Evolutionary conservation across 2,797 vertebrate species (phyloP).

Genomic region (Rhinichthys osculus): DNA sequence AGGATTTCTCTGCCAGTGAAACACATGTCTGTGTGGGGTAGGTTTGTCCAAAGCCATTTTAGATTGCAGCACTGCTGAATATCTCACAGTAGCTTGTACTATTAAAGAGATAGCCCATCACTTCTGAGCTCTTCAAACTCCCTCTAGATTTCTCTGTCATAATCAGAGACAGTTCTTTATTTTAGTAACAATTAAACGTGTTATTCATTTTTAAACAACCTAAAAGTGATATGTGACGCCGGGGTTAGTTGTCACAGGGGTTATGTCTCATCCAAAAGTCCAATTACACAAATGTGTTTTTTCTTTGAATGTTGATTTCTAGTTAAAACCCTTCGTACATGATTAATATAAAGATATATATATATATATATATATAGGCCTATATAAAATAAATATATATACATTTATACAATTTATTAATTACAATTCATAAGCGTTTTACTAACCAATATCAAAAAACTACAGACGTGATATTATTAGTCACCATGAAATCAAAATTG

Average conservation of each 20-base stretch:
- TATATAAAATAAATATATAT: too few species aligned
- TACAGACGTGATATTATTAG: neutral
- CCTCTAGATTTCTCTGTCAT: neutral
- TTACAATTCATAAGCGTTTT: neutral
- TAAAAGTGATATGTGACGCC: neutral
- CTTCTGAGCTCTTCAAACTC: constrained; percentile 39
- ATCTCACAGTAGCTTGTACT: constrained; percentile 20
- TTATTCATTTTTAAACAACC: neutral
- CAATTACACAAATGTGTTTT: neutral
- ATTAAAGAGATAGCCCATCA: constrained; percentile 39
- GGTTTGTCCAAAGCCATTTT: constrained; percentile 44
- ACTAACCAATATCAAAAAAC: neutral
- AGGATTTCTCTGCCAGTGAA: neutral
- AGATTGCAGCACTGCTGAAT: constrained; percentile 29
- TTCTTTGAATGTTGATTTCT: neutral
- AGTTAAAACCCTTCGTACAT: neutral
- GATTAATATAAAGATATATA: neutral
- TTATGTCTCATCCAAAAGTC: neutral
- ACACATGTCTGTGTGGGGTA: constrained; percentile 43
- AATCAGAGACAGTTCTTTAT: too few species aligned
- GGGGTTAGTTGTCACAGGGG: neutral
- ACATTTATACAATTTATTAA: neutral
- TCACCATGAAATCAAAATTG: neutral
- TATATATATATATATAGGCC: neutral
- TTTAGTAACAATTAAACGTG: neutral